Evolutionary conservation across 2,797 vertebrate species (phyloP).

Genomic region (Calcarius lapponicus): DNA sequence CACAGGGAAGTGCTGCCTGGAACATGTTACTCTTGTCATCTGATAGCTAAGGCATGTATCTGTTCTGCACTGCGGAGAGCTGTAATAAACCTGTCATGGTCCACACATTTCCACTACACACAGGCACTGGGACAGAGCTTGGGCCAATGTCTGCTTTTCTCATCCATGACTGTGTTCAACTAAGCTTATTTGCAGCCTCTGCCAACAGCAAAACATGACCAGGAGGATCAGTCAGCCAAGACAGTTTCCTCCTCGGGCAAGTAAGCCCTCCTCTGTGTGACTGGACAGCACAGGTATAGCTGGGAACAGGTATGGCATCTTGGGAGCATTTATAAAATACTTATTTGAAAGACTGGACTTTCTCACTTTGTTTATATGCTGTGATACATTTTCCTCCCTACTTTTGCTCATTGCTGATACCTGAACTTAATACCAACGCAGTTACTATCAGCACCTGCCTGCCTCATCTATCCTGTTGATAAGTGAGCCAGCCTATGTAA

Average conservation of each 20-base stretch:
- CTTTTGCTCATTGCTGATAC: neutral
- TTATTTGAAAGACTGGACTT: neutral
- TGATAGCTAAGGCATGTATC: neutral
- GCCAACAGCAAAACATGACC: neutral
- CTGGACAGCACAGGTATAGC: neutral
- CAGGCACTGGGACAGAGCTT: neutral
- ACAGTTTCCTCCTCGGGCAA: neutral
- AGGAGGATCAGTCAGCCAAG: neutral
- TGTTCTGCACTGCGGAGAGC: neutral
- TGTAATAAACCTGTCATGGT: neutral
- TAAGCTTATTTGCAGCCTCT: neutral
- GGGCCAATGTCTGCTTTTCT: neutral
- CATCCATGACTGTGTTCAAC: neutral
- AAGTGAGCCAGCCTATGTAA: neutral
- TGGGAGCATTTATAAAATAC: neutral
- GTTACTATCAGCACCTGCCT: neutral
- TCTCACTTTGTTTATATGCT: neutral
- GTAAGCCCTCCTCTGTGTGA: neutral
- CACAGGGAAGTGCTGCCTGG: neutral
- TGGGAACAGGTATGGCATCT: neutral
- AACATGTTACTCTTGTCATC: neutral
- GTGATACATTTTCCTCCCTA: neutral
- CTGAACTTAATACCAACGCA: neutral
- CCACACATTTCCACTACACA: neutral
- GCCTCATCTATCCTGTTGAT: neutral